Evolutionary conservation across 2,888 invertebrate genomes (phyloP).

Genomic region (Orchesellides sinensis): DNA sequence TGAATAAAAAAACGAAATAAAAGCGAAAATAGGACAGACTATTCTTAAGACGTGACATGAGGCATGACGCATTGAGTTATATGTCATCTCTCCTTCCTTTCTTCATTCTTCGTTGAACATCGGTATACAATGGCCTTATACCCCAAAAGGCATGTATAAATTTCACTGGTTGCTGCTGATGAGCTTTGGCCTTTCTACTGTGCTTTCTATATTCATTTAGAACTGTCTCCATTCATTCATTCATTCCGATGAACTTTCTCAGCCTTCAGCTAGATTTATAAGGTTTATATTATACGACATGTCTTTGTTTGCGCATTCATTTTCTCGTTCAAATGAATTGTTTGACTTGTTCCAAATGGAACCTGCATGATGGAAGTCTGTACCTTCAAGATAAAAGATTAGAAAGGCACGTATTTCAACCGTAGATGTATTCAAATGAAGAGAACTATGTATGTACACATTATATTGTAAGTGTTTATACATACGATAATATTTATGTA

Average conservation of each 20-base stretch:
- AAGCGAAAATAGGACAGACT: too few species aligned
- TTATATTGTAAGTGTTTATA: background rate
- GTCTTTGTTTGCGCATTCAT: constrained; percentile 20
- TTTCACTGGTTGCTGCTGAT: constrained; percentile 16
- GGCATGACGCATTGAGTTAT: constrained; percentile 11
- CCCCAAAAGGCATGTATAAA: constrained; percentile 11
- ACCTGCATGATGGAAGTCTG: background rate
- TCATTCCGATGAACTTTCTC: constrained; percentile 40
- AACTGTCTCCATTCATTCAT: constrained; percentile 12
- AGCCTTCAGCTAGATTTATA: constrained; percentile 23
- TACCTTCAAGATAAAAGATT: constrained; percentile 35
- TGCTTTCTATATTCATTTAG: too few species aligned
- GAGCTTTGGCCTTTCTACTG: constrained; percentile 14
- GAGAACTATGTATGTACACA: background rate
- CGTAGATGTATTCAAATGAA: too few species aligned
- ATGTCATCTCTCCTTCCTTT: constrained; percentile 25
- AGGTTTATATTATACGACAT: constrained; percentile 26
- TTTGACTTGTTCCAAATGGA: constrained; percentile 30
- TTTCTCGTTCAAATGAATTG: constrained; percentile 20
- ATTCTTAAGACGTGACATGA: too few species aligned
- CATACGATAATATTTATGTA: background rate
- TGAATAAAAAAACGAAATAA: too few species aligned
- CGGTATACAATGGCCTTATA: constrained; percentile 30
- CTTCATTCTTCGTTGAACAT: constrained; percentile 35
- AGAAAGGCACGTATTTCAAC: background rate